Evolutionary conservation across 2,888 invertebrate genomes (phyloP).

Genomic region (Tenthredo mesomela): DNA sequence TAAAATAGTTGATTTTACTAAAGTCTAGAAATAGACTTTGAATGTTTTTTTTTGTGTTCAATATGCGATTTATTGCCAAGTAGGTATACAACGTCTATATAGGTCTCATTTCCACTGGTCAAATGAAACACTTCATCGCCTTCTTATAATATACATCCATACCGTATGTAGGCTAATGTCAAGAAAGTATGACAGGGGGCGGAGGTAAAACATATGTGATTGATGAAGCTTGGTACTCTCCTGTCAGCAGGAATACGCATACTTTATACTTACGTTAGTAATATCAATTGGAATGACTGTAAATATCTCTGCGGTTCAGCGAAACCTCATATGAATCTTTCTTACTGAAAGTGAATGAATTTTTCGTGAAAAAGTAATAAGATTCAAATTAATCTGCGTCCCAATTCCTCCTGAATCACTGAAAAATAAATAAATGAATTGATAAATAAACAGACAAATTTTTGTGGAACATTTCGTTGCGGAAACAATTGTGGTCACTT

Average conservation of each 20-base stretch:
- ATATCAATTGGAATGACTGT: neutral
- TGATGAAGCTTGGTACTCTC: conserved; percentile 62
- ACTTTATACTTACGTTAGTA: neutral
- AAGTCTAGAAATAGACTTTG: neutral
- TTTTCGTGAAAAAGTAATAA: too few relatives aligned
- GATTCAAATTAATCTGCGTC: neutral
- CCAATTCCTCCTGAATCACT: neutral
- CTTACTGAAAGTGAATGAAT: neutral
- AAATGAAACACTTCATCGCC: conserved; percentile 12
- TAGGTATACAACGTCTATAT: neutral
- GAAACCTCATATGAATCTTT: neutral
- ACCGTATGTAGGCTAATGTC: conserved; percentile 71
- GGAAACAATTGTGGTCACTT: conserved; percentile 9
- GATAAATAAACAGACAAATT: neutral
- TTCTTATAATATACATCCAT: conserved; percentile 23
- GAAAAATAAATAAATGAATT: neutral
- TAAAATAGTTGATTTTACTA: neutral
- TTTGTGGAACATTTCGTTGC: neutral
- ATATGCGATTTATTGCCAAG: neutral
- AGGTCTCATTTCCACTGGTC: neutral
- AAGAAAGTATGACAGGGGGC: conserved; percentile 70
- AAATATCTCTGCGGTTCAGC: neutral
- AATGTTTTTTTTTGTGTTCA: neutral
- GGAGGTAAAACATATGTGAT: conserved; percentile 66
- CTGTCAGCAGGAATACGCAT: neutral